phyloP scores from a whole-genome alignment of 2,888 invertebrate genomes.

The Aspidapion aeneum region DNA sequence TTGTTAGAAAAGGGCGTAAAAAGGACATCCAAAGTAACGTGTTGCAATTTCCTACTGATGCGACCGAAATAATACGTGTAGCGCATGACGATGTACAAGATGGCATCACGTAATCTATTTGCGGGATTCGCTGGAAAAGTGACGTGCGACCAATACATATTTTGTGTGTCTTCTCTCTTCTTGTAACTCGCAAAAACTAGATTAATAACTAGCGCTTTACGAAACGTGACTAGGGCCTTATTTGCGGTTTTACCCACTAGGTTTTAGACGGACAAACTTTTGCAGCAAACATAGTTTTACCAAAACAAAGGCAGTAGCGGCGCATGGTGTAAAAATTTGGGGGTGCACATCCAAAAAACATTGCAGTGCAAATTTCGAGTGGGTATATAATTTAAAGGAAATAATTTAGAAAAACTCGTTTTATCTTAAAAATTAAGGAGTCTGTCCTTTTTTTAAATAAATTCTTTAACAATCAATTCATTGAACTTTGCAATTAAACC shows the following conservation, averaged over 20 bases:
- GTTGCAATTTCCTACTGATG: slow-evolving; percentile 45
- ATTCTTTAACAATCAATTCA: too few relatives aligned
- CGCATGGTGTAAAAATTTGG: too few relatives aligned
- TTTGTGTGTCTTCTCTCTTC: slow-evolving; percentile 26
- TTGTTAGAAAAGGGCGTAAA: slow-evolving; percentile 30
- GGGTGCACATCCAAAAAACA: too few relatives aligned
- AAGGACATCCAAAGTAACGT: slow-evolving; percentile 36
- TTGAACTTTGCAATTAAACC: too few relatives aligned
- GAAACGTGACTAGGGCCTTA: slow-evolving; percentile 25
- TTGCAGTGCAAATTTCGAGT: too few relatives aligned
- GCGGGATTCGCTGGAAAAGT: slow-evolving; percentile 38
- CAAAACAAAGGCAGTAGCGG: too few relatives aligned
- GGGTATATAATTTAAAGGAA: too few relatives aligned
- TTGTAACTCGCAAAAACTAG: slow-evolving; percentile 37
- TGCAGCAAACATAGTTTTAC: neutral
- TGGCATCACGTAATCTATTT: slow-evolving; percentile 50
- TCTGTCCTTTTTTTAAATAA: too few relatives aligned
- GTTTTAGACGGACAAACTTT: slow-evolving; percentile 2
- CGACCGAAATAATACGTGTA: slow-evolving; percentile 39
- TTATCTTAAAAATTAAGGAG: too few relatives aligned
- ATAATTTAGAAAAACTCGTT: too few relatives aligned
- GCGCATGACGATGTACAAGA: slow-evolving; percentile 40
- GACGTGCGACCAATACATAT: slow-evolving; percentile 43
- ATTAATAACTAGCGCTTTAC: slow-evolving; percentile 39
- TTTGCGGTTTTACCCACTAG: slow-evolving; percentile 1